Evolutionary conservation across 1,140 invertebrate genomes (phyloP).

Genomic region (Lucilia sericata): DNA sequence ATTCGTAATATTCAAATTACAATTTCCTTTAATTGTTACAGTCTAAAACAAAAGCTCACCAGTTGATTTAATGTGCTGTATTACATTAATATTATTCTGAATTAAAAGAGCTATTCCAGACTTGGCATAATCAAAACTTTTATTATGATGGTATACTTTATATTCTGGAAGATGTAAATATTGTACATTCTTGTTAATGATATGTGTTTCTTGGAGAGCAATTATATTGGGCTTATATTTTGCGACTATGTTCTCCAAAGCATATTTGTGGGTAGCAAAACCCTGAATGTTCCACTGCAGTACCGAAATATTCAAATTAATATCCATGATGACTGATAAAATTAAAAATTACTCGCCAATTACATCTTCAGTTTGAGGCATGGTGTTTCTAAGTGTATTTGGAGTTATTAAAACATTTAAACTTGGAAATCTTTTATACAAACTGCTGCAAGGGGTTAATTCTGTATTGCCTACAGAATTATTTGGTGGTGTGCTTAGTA

Average conservation of each 20-base stretch:
- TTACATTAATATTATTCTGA: neutral
- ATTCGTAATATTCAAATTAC: neutral
- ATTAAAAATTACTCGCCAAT: no score
- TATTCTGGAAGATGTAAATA: neutral
- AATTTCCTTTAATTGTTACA: neutral
- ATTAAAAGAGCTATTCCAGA: neutral
- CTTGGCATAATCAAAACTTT: neutral
- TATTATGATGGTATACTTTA: neutral
- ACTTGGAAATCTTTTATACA: no score
- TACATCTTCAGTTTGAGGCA: no score
- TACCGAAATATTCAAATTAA: no score
- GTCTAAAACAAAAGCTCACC: neutral
- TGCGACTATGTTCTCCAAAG: neutral
- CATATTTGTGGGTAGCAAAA: neutral
- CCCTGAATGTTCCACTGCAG: slow-evolving; percentile 3
- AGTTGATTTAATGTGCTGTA: neutral
- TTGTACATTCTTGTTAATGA: neutral
- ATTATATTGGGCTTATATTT: neutral
- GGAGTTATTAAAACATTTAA: no score
- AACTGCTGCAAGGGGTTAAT: no score
- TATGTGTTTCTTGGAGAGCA: neutral
- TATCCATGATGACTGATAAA: no score
- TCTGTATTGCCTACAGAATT: no score
- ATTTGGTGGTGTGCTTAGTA: no score
- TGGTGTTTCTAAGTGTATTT: no score